A percentile compares a stretch with the other conserved stretches of the same genome.
phyloP scores from a whole-genome alignment of 2,797 vertebrate species.

The Bucorvus abyssinicus region DNA sequence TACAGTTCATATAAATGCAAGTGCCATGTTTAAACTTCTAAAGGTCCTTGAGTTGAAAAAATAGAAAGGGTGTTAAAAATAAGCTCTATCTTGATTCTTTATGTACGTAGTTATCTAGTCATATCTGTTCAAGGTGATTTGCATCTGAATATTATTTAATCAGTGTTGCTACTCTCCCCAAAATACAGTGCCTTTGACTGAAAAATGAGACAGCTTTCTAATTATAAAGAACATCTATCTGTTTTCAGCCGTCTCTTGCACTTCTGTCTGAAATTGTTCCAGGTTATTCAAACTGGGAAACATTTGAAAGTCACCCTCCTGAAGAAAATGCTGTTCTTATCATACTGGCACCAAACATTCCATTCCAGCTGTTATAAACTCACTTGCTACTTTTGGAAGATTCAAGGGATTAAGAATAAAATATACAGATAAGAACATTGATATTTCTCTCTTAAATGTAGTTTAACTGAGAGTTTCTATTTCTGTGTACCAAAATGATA shows the following conservation, averaged over 20 bases:
- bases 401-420: slow-evolving; percentile 1
- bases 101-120: neutral
- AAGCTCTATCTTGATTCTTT: neutral
- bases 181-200: neutral
- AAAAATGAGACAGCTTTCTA: neutral
- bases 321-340: slow-evolving; percentile 1
- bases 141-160: neutral
- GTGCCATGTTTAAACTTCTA: neutral
- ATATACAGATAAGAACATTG: neutral
- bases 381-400: neutral
- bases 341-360: neutral
- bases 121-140: neutral
- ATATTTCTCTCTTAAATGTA: slow-evolving; percentile 16
- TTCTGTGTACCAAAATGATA: neutral
- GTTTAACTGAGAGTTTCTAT: neutral
- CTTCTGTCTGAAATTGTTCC: neutral
- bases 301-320: neutral
- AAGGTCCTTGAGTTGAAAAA: neutral
- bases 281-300: neutral
- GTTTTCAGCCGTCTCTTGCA: neutral
- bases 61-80: neutral
- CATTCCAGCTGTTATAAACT: neutral
- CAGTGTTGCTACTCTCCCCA: neutral
- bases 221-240: neutral
- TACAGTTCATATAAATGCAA: neutral